Percentiles rank a stretch among this genome's conserved stretches.
Conservation (phyloP, 1,140 invertebrate species). For the Pemphigus obesinymphae region DNA sequence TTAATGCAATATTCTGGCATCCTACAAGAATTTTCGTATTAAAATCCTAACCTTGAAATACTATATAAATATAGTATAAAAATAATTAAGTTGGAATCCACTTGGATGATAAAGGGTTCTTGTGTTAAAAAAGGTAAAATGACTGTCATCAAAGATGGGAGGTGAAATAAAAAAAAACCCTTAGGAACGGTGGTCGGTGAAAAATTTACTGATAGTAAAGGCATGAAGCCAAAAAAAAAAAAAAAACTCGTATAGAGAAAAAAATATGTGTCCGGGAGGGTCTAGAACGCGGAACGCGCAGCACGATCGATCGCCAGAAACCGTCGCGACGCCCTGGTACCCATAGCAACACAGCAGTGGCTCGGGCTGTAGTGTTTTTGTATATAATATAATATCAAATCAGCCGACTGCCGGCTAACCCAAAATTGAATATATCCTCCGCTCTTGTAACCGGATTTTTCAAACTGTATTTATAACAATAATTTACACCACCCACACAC, state of each 20-base stretch:
- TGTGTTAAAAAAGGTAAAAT: background rate
- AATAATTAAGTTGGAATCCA: background rate
- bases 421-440: slow-evolving; percentile 28
- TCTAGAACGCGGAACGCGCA: background rate
- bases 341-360: slow-evolving; percentile 26
- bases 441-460: background rate
- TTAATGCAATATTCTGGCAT: background rate
- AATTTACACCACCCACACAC: background rate
- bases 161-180: background rate
- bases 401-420: background rate
- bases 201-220: background rate
- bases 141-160: no score
- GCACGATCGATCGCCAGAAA: slow-evolving; percentile 18
- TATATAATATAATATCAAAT: slow-evolving; percentile 8
- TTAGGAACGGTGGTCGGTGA: background rate
- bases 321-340: slow-evolving; percentile 35
- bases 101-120: background rate
- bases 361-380: background rate
- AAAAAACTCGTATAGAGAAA: background rate
- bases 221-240: slow-evolving; percentile 13
- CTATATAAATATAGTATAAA: background rate
- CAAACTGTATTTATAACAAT: background rate
- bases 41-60: background rate
- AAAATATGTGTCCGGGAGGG: background rate
- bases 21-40: background rate